These are phyloP conservation scores for Coregonus suidteri DNA, from an alignment of 2,797 vertebrate genomes.

Conservation along the genomic window DNA sequence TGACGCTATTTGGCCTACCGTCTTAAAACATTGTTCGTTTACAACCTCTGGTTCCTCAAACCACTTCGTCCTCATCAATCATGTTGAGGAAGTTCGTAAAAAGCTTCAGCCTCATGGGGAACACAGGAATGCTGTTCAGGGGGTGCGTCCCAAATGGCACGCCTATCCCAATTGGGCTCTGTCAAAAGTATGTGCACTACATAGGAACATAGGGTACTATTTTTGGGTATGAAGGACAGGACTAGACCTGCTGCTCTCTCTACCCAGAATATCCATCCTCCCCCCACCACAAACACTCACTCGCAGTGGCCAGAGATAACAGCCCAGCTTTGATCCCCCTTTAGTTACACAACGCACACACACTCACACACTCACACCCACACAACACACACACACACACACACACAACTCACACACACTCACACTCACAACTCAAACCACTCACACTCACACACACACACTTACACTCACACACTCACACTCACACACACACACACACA, in stretches of 20 bases:
- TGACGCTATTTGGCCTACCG: too few species aligned
- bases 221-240: constrained; percentile 8
- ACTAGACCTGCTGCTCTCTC: constrained; percentile 31
- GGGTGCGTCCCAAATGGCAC: too few species aligned
- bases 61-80: not conserved
- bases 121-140: not conserved
- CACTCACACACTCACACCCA: constrained; percentile 9
- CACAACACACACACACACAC: constrained; percentile 6
- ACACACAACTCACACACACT: not conserved
- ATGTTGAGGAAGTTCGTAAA: not conserved
- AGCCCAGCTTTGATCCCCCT: constrained; percentile 73
- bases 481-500: not conserved
- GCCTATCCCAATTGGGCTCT: too few species aligned
- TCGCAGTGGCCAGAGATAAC: constrained; percentile 71
- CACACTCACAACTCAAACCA: too few species aligned
- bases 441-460: not conserved
- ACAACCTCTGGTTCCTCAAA: not conserved
- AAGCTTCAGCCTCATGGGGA: not conserved
- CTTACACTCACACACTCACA: constrained; percentile 11
- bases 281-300: constrained; percentile 41
- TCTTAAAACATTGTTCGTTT: not conserved
- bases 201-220: too few species aligned
- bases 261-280: constrained; percentile 41
- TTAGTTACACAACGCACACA: constrained; percentile 47
- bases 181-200: too few species aligned